Base-by-base conservation (phyloP, 2,888 invertebrate species). In the Encarsia formosa region DNA sequence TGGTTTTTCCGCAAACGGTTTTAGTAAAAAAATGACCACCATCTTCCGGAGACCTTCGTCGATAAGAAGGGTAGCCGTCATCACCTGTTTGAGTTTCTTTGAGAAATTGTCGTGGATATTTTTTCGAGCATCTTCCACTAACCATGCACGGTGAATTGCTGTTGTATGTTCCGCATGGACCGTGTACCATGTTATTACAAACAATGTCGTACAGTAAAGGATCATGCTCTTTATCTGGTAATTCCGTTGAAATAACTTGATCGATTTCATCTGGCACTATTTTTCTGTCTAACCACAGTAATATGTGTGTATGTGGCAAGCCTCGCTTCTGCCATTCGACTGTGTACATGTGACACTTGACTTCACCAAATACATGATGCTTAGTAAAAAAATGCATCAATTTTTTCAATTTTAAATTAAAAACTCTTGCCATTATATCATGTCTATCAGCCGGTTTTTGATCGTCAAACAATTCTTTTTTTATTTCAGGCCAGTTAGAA, bases 31-130 rank as follows among this genome's bases (percentile, higher is more conserved):
- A 38, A 32, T 19, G 6, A 4, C 57, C 60, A 31, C 53, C 47
- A 51, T 62, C 48, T 20, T 52, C 48, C 5, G 58, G 49, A 24
- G 45, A 45, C 35, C 57, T 43, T 41, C 73, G 52, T 13, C 64
- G 40, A 54, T 74, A 75, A 15, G 46, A 8, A 2, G 71, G 70
- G 59, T 71, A 75, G n/a, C 69, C 68, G 54, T 73, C 65, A 6
- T 54, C 56, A 1, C 63, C 61, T 6, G 65, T 58, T 6, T 49
- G 26, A 13, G 73, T 75, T 9, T 58, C 52, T 44, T 65, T 63
- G 5, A 56, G 4, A 11, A 63, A 57, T 19, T 44, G n/a, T 19
- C 54, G 29, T 11, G 73, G 74, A 55, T 63, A 75, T 8, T 51
- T 51, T 56, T 74, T 74, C 0, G 59, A 51, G 61, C 75, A 77